Percentiles rank a stretch among this genome's conserved stretches.
Conservation (phyloP, 2,113 vertebrate species). For the Zosterops japonicus region DNA sequence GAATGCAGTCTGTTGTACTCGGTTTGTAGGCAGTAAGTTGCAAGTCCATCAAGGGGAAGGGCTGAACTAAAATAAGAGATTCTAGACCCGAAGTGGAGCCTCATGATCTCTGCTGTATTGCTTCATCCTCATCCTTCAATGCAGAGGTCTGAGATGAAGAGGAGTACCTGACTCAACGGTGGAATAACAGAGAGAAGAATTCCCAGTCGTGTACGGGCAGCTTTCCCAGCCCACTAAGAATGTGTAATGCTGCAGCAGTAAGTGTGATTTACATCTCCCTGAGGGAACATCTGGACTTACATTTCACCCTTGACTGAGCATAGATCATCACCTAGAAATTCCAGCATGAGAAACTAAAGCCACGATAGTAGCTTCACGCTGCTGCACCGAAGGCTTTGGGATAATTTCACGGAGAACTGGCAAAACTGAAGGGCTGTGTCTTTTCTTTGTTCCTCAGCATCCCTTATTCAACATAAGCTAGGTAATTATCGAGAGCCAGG, state of each 20-base stretch:
- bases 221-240: neutral
- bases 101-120: neutral
- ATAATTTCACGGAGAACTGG: slow-evolving; percentile 14
- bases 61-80: neutral
- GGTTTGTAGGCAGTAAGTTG: accelerated
- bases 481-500: slow-evolving; percentile 28
- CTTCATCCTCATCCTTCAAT: neutral
- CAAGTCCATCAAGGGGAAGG: neutral
- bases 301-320: neutral
- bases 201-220: neutral
- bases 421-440: neutral
- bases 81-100: neutral
- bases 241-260: neutral
- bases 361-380: neutral
- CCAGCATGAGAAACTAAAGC: neutral
- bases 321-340: neutral
- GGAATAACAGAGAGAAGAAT: neutral
- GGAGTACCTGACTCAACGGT: neutral
- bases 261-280: neutral
- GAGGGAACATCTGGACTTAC: neutral
- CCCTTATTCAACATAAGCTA: neutral
- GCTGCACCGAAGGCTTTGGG: neutral
- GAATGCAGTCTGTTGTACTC: neutral
- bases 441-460: neutral
- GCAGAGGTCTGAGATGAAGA: neutral